Evolutionary conservation across 2,113 vertebrate species (phyloP).

Genomic region (Trinectes maculatus): DNA sequence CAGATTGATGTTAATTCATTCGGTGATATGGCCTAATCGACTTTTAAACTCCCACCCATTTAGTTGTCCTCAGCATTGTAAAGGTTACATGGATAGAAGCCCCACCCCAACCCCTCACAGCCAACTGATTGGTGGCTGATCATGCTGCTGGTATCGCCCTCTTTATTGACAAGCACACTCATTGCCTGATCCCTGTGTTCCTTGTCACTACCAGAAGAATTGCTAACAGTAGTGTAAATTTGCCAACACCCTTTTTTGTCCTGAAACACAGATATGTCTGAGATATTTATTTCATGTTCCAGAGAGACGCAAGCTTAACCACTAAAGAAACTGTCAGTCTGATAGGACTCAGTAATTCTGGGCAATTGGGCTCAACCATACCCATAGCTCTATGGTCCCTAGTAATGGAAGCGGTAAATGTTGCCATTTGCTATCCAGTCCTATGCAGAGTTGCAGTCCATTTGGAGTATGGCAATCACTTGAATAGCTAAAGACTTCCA

Average conservation of each 20-base stretch:
- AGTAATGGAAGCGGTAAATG: too few relatives aligned
- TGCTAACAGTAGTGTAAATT: slow-evolving; percentile 64
- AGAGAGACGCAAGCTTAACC: slow-evolving; percentile 44
- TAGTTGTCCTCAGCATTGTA: slow-evolving; percentile 27
- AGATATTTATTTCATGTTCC: slow-evolving; percentile 62
- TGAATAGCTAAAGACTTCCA: slow-evolving; percentile 63
- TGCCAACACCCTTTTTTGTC: slow-evolving; percentile 65
- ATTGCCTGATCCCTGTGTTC: background rate
- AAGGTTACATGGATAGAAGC: slow-evolving; percentile 21
- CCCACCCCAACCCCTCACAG: slow-evolving; percentile 17
- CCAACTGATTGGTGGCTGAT: slow-evolving; percentile 25
- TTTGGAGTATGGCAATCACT: slow-evolving; percentile 45
- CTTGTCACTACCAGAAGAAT: slow-evolving; percentile 53
- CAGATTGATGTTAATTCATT: slow-evolving; percentile 24
- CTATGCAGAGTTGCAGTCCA: slow-evolving; percentile 24
- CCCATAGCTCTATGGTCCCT: too few relatives aligned
- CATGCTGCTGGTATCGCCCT: slow-evolving; percentile 29
- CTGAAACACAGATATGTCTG: slow-evolving; percentile 36
- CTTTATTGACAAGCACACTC: slow-evolving; percentile 29
- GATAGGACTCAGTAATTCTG: slow-evolving; percentile 13
- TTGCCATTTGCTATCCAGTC: slow-evolving; percentile 25
- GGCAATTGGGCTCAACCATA: slow-evolving; percentile 3
- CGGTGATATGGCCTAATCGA: slow-evolving; percentile 47
- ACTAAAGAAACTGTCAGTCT: slow-evolving; percentile 36
- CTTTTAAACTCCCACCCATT: slow-evolving; percentile 15